Evolutionary conservation across 2,888 invertebrate genomes (phyloP).

Genomic region (Strigamia transsilvanica): DNA sequence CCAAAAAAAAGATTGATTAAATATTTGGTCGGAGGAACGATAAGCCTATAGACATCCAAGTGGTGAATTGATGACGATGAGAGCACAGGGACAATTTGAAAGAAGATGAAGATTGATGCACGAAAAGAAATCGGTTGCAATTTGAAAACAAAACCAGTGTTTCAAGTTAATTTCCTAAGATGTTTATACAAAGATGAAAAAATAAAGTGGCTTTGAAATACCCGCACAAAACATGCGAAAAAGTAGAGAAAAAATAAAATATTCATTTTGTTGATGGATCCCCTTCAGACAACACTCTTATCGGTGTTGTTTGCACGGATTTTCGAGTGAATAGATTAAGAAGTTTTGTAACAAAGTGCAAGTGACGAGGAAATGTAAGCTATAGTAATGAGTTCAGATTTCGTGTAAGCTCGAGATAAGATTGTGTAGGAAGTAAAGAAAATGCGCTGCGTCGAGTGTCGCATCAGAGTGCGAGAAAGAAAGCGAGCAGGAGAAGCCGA

Average conservation of each 20-base stretch:
- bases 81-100: neutral
- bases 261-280: constrained; percentile 38
- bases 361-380: constrained; percentile 44
- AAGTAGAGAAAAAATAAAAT: neutral
- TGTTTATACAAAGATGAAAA: constrained; percentile 36
- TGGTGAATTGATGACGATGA: constrained; percentile 20
- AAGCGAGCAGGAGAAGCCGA: neutral
- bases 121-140: constrained; percentile 1
- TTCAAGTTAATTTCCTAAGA: constrained; percentile 26
- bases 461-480: neutral
- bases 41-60: neutral
- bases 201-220: neutral
- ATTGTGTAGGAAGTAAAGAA: constrained; percentile 39
- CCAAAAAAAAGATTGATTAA: neutral
- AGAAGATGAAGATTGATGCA: constrained; percentile 14
- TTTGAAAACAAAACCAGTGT: neutral
- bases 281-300: neutral
- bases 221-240: neutral
- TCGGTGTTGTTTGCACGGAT: constrained; percentile 39
- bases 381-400: constrained; percentile 44
- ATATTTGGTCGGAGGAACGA: neutral
- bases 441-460: constrained; percentile 13
- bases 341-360: constrained; percentile 37
- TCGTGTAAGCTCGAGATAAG: constrained; percentile 39
- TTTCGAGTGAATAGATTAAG: constrained; percentile 37